These are phyloP conservation scores for Diglossa cyanea DNA, from an alignment of 2,797 vertebrate genomes.

Conservation along the genomic window DNA sequence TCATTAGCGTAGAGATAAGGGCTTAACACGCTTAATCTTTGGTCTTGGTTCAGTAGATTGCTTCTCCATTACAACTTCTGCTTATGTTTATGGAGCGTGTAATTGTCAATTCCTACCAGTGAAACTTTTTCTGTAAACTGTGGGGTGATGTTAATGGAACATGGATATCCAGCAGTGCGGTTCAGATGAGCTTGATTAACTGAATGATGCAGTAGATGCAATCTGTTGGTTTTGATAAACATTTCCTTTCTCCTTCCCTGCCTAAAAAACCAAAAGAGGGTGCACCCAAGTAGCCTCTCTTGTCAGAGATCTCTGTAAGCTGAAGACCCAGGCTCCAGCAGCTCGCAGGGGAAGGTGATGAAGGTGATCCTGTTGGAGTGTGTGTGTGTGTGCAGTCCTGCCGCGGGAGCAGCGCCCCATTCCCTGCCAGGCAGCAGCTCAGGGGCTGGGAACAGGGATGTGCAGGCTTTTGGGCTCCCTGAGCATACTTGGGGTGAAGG, in stretches of 20 bases:
- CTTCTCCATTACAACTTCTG: neutral
- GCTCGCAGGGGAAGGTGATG: too few relatives aligned
- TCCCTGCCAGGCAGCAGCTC: too few relatives aligned
- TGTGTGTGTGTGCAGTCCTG: too few relatives aligned
- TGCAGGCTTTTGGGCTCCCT: too few relatives aligned
- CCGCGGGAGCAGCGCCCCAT: too few relatives aligned
- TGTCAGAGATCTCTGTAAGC: constrained; percentile 12
- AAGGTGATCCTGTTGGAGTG: too few relatives aligned
- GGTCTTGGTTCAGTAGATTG: neutral
- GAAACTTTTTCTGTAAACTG: neutral
- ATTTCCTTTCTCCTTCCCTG: neutral
- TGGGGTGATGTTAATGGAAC: neutral
- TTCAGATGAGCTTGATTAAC: neutral
- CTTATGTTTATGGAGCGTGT: neutral
- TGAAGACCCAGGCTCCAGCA: too few relatives aligned
- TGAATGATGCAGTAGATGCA: neutral
- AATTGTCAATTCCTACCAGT: neutral
- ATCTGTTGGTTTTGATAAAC: neutral
- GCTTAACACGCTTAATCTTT: neutral
- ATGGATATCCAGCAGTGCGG: rapidly evolving
- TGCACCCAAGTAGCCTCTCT: constrained; percentile 27
- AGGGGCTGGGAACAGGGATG: too few relatives aligned
- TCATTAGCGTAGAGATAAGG: neutral
- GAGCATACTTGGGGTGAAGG: constrained; percentile 70
- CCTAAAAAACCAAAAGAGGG: neutral